Percentiles rank a stretch among this genome's conserved stretches.
phyloP scores from a whole-genome alignment of 2,888 invertebrate species.

The Eristalis pertinax region DNA sequence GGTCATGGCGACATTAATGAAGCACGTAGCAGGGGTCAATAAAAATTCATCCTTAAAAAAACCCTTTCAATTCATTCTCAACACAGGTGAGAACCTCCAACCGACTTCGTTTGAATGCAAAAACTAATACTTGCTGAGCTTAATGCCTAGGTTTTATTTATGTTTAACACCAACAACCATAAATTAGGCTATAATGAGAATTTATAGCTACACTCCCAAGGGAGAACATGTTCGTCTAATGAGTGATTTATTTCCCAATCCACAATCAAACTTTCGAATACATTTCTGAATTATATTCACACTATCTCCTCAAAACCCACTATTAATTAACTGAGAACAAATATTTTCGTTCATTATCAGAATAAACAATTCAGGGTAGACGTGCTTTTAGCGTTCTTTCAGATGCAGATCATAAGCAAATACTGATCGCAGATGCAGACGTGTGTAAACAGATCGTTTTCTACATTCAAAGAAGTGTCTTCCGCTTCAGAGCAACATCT shows the following conservation, averaged over 20 bases:
- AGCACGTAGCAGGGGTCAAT: background rate
- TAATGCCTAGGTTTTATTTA: conserved; percentile 4
- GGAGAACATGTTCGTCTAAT: conserved; percentile 6
- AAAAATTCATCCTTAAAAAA: background rate
- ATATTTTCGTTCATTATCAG: conserved; percentile 15
- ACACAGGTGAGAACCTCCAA: background rate
- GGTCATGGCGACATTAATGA: background rate
- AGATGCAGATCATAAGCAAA: conserved; percentile 15
- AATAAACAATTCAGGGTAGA: conserved; percentile 16
- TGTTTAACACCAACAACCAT: conserved; percentile 10
- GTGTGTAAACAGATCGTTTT: conserved; percentile 1
- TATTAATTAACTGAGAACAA: conserved; percentile 18
- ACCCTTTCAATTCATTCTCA: background rate
- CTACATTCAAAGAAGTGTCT: background rate
- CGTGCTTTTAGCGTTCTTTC: conserved; percentile 26
- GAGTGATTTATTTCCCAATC: conserved; percentile 23
- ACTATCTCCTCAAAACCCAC: background rate
- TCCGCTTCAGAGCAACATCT: conserved; percentile 1
- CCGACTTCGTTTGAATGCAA: background rate
- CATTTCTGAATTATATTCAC: background rate
- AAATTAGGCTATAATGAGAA: conserved; percentile 22
- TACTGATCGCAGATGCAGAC: conserved; percentile 7
- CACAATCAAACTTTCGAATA: conserved; percentile 28
- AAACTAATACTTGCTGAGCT: background rate
- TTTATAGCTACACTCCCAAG: conserved; percentile 11